Evolutionary conservation across 1,140 invertebrate species (phyloP).

Genomic region (Bombus pascuorum): DNA sequence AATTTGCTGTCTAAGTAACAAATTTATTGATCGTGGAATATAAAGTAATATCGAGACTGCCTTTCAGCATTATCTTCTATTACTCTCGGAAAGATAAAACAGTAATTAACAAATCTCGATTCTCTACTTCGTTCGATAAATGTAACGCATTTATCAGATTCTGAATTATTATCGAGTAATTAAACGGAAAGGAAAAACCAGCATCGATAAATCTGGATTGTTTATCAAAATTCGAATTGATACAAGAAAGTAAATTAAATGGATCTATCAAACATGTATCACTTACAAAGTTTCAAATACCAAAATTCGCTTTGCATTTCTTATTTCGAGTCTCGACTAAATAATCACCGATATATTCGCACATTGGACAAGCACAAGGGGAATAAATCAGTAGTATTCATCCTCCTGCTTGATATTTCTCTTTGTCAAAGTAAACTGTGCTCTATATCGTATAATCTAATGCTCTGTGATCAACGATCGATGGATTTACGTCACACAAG

Average conservation of each 20-base stretch:
- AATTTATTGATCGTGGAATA: background rate
- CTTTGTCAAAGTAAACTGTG: background rate
- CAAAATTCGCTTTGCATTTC: background rate
- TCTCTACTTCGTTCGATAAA: background rate
- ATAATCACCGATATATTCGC: background rate
- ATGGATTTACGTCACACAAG: background rate
- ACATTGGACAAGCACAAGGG: background rate
- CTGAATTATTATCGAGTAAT: background rate
- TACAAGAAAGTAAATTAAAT: background rate
- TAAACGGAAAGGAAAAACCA: too few species aligned
- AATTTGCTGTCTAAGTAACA: background rate
- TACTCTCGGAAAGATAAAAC: background rate
- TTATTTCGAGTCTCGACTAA: background rate
- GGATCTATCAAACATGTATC: too few species aligned
- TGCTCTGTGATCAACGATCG: background rate
- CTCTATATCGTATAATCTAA: background rate
- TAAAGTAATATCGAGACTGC: background rate
- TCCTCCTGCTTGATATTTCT: background rate
- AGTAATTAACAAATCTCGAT: background rate
- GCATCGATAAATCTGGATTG: background rate
- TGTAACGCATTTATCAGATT: background rate
- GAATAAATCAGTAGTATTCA: too few species aligned
- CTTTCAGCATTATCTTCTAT: background rate
- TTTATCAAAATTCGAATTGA: background rate
- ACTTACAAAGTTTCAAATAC: background rate